Evolutionary conservation across 1,140 invertebrate genomes (phyloP).

Genomic region (Achatina immaculata): DNA sequence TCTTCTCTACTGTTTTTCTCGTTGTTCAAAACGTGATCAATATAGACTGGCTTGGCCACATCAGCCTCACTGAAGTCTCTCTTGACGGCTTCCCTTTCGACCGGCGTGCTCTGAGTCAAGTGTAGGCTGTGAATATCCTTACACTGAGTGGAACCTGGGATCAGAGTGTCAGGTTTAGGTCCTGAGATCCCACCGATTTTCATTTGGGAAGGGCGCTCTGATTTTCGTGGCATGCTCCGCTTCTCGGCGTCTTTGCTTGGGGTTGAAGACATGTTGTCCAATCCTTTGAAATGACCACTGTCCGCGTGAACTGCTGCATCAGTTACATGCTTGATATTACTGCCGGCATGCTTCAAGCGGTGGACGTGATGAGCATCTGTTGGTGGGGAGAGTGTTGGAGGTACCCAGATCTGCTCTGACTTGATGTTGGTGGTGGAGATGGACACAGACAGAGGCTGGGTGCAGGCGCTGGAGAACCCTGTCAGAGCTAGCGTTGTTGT

Average conservation of each 20-base stretch:
- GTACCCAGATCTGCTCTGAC: constrained; percentile 38
- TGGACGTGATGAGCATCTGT: not conserved
- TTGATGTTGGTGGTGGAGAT: constrained; percentile 10
- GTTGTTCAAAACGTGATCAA: not conserved
- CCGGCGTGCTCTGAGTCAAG: not conserved
- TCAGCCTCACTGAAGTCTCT: no score
- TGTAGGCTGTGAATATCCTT: constrained; percentile 22
- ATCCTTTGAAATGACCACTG: not conserved
- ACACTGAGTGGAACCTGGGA: not conserved
- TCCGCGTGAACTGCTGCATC: not conserved
- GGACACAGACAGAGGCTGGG: constrained; percentile 24
- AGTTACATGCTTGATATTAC: not conserved
- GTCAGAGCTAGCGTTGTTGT: constrained; percentile 2
- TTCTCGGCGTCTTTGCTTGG: constrained; percentile 9
- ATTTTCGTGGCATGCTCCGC: not conserved
- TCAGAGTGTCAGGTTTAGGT: not conserved
- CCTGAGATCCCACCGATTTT: not conserved
- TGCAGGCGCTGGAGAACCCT: not conserved
- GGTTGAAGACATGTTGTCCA: not conserved
- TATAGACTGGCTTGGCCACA: not conserved
- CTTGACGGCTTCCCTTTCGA: not conserved
- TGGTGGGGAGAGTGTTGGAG: constrained; percentile 8
- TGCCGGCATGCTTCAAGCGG: not conserved
- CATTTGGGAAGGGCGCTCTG: not conserved
- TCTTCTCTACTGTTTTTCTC: not conserved